Base-by-base conservation (phyloP, 30 jellyfish, hydroid and myxozoan genomes). In the Catostylus mosaicus region DNA sequence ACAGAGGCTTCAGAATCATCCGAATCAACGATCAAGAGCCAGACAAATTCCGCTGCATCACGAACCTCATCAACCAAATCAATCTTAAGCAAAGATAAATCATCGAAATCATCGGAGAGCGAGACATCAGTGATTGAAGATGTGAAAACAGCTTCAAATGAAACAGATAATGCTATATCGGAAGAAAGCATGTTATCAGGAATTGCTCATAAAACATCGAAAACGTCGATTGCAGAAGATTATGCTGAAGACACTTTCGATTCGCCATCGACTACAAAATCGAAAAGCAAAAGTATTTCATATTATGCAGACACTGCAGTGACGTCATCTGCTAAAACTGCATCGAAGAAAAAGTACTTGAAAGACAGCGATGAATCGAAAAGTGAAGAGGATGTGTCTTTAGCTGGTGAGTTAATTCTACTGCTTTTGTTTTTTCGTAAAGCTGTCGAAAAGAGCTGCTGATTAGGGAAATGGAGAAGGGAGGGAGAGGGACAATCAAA, bases 81-180 rank as follows among this genome's bases (percentile, higher is more conserved):
- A 63, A 38, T 29, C 45, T 24, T 62, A 35, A 82, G 86, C 61
- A 82, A 54, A 51, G 90, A 66, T 1, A 76, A 83, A 31, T 52
- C 84, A 0, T n/a, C n/a, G n/a, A 76, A 83, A 31, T 75, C 90
- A 30, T 59, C 71, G 6, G 96, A 59, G 36, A 87, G 96, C 66
- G 96, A 87, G 14, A 24, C 96, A 1, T 87, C 96, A 10, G 61
- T 77, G 31, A 18, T 74, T 24, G 96, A 87, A 69, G 91, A 87
- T 30, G 51, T 87, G 38, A 69, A 78, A 37, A 48, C 90, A 27
- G 80, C 82, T 10, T 60, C 90, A n/a, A 54, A 11, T 43, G 84
- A 57, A 24, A 56, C 88, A 40, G 88, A 64, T 27, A 59, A 77
- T 77, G 91, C 48, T n/a, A 30, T 68, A 19, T 67, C 61, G 16